Percentiles rank a stretch among this genome's conserved stretches.
Conservation (phyloP, 2,113 vertebrate species). For the Willisornis vidua region DNA sequence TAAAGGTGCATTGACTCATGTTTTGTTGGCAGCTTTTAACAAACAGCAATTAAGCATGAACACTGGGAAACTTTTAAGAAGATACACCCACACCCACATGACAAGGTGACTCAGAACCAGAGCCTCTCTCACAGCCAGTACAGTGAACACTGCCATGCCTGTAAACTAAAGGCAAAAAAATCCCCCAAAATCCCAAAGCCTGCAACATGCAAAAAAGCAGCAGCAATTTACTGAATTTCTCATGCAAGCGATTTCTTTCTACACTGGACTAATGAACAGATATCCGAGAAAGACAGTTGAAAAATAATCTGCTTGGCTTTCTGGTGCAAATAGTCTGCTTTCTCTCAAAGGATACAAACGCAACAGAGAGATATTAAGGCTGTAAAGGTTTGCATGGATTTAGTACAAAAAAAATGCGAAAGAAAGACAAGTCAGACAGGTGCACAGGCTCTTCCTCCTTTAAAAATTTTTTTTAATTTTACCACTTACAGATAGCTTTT, state of each 20-base stretch:
- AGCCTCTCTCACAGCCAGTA: not conserved
- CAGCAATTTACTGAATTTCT: not conserved
- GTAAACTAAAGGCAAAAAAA: not conserved
- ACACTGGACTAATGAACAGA: not conserved
- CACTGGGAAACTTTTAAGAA: slow-evolving; percentile 40
- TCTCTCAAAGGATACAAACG: not conserved
- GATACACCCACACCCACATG: slow-evolving; percentile 39
- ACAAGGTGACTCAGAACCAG: slow-evolving; percentile 39
- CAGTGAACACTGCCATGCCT: not conserved
- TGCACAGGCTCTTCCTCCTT: not conserved
- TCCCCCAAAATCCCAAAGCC: not conserved
- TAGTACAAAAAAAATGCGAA: not conserved
- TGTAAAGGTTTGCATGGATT: not conserved
- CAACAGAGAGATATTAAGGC: not conserved
- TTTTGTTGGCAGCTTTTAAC: slow-evolving; percentile 31
- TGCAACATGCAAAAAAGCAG: not conserved
- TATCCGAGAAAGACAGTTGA: not conserved
- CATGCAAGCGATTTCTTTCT: not conserved
- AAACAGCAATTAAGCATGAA: slow-evolving; percentile 36
- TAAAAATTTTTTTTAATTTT: not conserved
- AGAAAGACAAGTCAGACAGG: not conserved
- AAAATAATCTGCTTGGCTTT: not conserved
- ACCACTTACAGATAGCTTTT: not conserved
- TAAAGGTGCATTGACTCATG: slow-evolving; percentile 27
- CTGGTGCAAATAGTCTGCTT: not conserved